Evolutionary conservation across 2,888 invertebrate genomes (phyloP), one percentile per base, ranked within the genome.

Genomic region (Falcaria lacertinaria): DNA sequence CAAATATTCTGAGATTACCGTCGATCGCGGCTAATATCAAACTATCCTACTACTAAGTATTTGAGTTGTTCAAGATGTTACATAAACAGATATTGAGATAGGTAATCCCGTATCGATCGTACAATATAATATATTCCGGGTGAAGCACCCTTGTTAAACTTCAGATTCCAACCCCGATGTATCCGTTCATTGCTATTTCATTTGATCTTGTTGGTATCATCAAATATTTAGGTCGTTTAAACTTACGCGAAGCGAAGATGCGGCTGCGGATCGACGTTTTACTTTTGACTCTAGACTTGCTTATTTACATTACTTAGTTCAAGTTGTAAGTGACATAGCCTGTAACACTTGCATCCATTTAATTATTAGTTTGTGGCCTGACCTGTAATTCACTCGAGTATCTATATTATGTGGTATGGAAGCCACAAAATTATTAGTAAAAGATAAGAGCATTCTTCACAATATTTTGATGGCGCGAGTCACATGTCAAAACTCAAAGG

Each of bases 181-280:
- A 73, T 69, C 69, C 64, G 52, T 60, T 66, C 62, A 64, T 75
- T 65, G 75, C 75, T 74, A 74, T 80, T 82, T 81, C 80, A 77
- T 79, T 81, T 80, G 56, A 86, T 88, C 83, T 79, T 68, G 80
- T 78, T 74, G 77, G 69, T 74, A 72, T 75, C 79, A 87, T 88
- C 80, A 84, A 88, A 87, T 86, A 88, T 88, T 87, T 78, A 87
- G 74, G 67, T 61, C 75, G 74, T 80, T 81, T 82, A 80, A 85
- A 84, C 74, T 82, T 71, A 71, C 78, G 74, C 74, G 75, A 75
- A 75, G 76, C 67, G 73, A 66, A 59, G 66, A 69, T 69, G 62
- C 67, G 68, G 64, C 57, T 48, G 51, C 55, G 53, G 58, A 72
- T 72, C 65, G 52, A 60, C 60, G 54, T 4, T 37, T 25, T 71